These are phyloP conservation scores for Anneissia japonica DNA, from an alignment of 35 echinoderm and acorn worm genomes.

Conservation along the genomic window DNA sequence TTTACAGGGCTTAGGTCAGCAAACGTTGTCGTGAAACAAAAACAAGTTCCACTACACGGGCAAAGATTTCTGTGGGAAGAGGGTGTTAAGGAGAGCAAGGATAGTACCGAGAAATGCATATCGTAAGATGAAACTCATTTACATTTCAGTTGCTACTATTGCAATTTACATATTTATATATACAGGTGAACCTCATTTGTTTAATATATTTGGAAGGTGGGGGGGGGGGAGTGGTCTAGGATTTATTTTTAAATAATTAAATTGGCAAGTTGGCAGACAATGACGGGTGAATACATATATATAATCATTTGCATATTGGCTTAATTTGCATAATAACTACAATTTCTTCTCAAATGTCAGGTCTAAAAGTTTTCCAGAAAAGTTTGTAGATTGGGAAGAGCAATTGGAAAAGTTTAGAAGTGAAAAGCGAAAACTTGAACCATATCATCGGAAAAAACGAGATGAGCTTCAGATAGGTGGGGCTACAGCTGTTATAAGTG, in stretches of 20 bases:
- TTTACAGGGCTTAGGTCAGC: constrained; percentile 20
- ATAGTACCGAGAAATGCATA: background rate
- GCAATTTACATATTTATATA: too few species aligned
- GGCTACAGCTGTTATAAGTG: background rate
- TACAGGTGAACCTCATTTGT: too few species aligned
- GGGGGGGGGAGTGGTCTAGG: too few species aligned
- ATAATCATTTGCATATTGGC: too few species aligned
- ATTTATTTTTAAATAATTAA: too few species aligned
- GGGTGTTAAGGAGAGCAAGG: background rate
- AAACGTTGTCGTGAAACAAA: constrained; percentile 27
- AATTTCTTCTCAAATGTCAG: background rate
- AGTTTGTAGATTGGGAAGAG: constrained; percentile 50
- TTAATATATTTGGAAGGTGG: too few species aligned
- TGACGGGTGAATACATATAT: too few species aligned
- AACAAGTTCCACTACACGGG: constrained; percentile 35
- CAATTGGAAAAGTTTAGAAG: constrained; percentile 39
- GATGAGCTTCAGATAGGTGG: constrained; percentile 61
- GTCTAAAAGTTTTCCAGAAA: constrained; percentile 35
- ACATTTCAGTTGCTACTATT: too few species aligned
- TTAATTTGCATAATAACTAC: background rate
- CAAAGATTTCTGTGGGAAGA: constrained; percentile 52
- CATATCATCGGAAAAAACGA: constrained; percentile 38
- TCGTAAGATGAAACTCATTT: background rate
- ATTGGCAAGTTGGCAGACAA: too few species aligned
- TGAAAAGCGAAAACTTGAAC: constrained; percentile 31